A percentile compares a stretch with the other conserved stretches of the same genome.
Conservation (phyloP, 1,140 invertebrate genomes). For the Drosophila gunungcola region DNA sequence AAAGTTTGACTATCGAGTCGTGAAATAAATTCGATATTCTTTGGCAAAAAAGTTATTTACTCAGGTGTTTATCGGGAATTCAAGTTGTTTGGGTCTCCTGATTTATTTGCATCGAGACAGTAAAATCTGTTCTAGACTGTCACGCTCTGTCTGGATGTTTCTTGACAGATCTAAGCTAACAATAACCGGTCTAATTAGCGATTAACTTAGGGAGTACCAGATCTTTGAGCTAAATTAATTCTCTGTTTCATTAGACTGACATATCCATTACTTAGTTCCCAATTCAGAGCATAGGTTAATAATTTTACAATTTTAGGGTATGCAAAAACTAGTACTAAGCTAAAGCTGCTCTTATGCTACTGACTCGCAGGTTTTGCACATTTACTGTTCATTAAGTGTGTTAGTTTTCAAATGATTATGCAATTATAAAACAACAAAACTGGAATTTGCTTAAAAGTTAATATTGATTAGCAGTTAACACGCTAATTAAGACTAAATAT, state of each 20-base stretch:
- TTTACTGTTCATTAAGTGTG: not conserved
- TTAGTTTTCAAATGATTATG: conserved; percentile 14
- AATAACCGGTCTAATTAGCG: conserved; percentile 29
- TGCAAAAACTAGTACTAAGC: too few species aligned
- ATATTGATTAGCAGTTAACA: conserved; percentile 18
- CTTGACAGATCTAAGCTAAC: conserved; percentile 12
- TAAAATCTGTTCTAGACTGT: not conserved
- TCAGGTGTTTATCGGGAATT: not conserved
- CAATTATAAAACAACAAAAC: conserved; percentile 30
- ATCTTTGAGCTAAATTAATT: not conserved
- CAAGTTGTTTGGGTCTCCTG: not conserved
- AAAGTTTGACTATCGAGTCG: conserved; percentile 24
- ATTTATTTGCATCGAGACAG: conserved; percentile 4
- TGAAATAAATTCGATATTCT: conserved; percentile 38
- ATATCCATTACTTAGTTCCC: too few species aligned
- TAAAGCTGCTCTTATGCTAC: too few species aligned
- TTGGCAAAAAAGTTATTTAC: conserved; percentile 4
- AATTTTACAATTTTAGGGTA: too few species aligned
- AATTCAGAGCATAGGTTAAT: too few species aligned
- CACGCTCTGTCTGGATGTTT: conserved; percentile 13
- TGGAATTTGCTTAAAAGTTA: not conserved
- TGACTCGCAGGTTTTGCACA: too few species aligned
- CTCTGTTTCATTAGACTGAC: not conserved
- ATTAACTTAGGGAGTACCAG: not conserved
- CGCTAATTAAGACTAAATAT: conserved; percentile 22